Conservation (phyloP, 23 tunicate genomes). For the Trididemnum miniatum region DNA sequence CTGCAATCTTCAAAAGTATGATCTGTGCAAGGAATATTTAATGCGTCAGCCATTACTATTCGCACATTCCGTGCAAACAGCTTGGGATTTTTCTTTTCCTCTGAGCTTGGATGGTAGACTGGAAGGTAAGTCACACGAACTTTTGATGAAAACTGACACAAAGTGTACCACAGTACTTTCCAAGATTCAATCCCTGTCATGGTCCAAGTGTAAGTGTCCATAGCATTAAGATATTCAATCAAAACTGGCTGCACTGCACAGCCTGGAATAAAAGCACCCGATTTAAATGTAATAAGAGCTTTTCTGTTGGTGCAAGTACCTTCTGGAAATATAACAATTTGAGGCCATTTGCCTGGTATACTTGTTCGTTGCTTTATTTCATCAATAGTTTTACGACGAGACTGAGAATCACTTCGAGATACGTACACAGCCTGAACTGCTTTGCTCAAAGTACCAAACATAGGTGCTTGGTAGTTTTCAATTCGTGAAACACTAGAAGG, state of each 20-base stretch:
- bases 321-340: conserved; percentile 80
- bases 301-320: conserved; percentile 91
- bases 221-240: conserved; percentile 53
- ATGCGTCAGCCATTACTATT: conserved; percentile 34
- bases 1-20: conserved; percentile 85
- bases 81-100: conserved; percentile 66
- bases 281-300: conserved; percentile 75
- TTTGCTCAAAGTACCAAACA: conserved; percentile 48
- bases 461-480: conserved; percentile 46
- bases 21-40: conserved; percentile 64
- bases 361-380: conserved; percentile 38
- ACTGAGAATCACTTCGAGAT: conserved; percentile 51
- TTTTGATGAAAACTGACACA: conserved; percentile 64
- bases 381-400: conserved; percentile 57
- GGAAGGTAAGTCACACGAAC: conserved; percentile 58
- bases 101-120: conserved; percentile 50
- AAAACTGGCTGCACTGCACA: conserved; percentile 79
- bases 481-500: conserved; percentile 56
- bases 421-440: conserved; percentile 67
- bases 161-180: conserved; percentile 66
- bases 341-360: conserved; percentile 59
- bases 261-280: conserved; percentile 92
- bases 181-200: conserved; percentile 69
- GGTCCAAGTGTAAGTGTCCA: conserved; percentile 80
- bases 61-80: conserved; percentile 72